Evolutionary conservation across 1,140 invertebrate species (phyloP), one percentile per base, ranked within the genome.

Genomic region (Nixonia krombeini): DNA sequence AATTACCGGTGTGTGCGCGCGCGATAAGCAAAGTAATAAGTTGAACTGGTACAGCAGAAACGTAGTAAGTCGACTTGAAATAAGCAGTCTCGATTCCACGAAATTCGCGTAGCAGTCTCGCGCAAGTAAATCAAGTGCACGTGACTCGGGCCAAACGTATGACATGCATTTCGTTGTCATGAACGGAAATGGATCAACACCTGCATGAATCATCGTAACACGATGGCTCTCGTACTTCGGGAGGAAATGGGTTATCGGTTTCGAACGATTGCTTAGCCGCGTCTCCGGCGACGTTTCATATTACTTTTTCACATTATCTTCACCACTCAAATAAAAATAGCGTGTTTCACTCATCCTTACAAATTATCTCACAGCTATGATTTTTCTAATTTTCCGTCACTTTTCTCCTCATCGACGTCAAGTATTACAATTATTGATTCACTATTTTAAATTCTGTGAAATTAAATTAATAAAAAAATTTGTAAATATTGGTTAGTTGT

Each of bases 101-200:
- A 21, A 55, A 63, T 69, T 56, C 23, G 10, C 49, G 31, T 41
- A 52, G 23, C 5, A 15, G 45, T 29, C 31, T 53, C 46, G 29
- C 35, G 13, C 31, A 35, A 70, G 56, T 70, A 70, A 70, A 70
- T 65, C 67, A 70, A 47, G 52, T 35, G 44, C 59, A 70, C 61
- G 67, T 70, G 56, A 57, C 56, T 61, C 23, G 31, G 35, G 41
- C 45, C 51, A 49, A n/a, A 25, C 57, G 8, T 64, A 44, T 33
- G 29, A 69, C 59, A 56, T 53, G 47, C 46, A 61, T 70, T 57
- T 9, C 42, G 40, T 46, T 63, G 67, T 64, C 56, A 51, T 41
- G 38, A 52, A 47, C 55, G 67, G 61, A 64, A 70, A 64, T 57
- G 51, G 56, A 64, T 64, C 51, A 64, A 61, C 67, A 64, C 61